These are phyloP conservation scores for Pseudochirops corinnae DNA, from an alignment of 2,797 vertebrate species.

Conservation along the genomic window DNA sequence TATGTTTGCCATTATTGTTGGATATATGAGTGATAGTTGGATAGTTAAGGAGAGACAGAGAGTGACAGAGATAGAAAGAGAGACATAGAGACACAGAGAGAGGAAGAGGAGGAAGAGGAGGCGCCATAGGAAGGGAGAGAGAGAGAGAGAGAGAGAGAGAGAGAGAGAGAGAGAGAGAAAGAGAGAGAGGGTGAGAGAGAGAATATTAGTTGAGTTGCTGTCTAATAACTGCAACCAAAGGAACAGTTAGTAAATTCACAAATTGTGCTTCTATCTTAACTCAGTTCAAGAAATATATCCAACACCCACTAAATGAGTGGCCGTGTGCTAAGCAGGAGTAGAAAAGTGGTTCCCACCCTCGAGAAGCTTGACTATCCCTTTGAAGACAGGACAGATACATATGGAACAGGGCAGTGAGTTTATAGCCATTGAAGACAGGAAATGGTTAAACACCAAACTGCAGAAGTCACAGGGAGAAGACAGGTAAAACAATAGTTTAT, in stretches of 20 bases:
- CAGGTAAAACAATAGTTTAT: not conserved
- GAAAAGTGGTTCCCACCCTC: not conserved
- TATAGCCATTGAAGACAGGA: not conserved
- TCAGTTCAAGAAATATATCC: not conserved
- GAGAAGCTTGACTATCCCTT: not conserved
- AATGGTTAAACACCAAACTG: not conserved
- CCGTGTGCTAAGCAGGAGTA: not conserved
- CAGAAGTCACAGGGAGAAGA: not conserved
- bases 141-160: not conserved
- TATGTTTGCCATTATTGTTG: not conserved
- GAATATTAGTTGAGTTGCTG: not conserved
- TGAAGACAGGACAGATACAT: not conserved
- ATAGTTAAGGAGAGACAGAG: not conserved
- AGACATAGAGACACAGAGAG: not conserved
- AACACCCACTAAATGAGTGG: not conserved
- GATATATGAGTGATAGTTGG: not conserved
- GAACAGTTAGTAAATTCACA: not conserved
- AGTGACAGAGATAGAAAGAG: not conserved
- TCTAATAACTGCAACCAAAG: not conserved
- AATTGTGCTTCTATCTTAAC: not conserved
- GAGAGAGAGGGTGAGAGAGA: not conserved
- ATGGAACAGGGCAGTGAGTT: not conserved
- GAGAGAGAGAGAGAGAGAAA: not conserved
- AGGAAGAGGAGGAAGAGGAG: too few species aligned
- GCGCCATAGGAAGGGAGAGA: too few species aligned